These are phyloP conservation scores for Perca fluviatilis DNA, from an alignment of 2,113 vertebrate genomes.

Conservation along the genomic window DNA sequence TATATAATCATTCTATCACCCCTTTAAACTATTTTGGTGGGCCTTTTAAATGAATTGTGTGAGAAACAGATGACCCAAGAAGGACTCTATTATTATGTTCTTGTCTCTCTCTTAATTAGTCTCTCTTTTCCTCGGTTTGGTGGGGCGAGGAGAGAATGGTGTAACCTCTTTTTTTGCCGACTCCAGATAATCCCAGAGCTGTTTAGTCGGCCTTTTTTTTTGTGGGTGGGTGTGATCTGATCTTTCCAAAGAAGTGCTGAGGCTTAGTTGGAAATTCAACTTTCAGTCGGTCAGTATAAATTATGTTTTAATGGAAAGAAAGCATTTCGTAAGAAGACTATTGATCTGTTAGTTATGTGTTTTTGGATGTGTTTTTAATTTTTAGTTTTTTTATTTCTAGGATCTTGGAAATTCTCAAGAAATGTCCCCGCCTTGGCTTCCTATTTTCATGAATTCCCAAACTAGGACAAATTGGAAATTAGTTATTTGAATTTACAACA, in stretches of 20 bases:
- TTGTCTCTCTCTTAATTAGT: slow-evolving; percentile 10
- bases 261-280: neutral
- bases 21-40: neutral
- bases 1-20: too few species aligned
- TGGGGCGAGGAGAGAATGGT: slow-evolving; percentile 8
- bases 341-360: neutral
- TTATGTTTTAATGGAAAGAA: neutral
- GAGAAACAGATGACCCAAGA: slow-evolving; percentile 10
- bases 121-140: neutral
- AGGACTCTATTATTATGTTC: neutral
- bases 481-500: neutral
- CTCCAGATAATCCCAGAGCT: slow-evolving; percentile 36
- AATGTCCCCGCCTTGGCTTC: too few species aligned
- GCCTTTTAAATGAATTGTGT: neutral
- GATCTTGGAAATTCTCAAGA: neutral
- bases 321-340: neutral
- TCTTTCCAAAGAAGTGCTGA: slow-evolving; percentile 27
- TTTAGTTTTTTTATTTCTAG: neutral
- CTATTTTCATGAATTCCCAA: neutral
- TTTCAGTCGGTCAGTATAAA: neutral
- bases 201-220: slow-evolving; percentile 31
- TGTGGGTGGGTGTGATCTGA: slow-evolving; percentile 16
- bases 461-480: neutral
- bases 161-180: slow-evolving; percentile 22
- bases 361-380: neutral